These are phyloP conservation scores for Anniella stebbinsi DNA, from an alignment of 2,797 vertebrate genomes.

Conservation along the genomic window DNA sequence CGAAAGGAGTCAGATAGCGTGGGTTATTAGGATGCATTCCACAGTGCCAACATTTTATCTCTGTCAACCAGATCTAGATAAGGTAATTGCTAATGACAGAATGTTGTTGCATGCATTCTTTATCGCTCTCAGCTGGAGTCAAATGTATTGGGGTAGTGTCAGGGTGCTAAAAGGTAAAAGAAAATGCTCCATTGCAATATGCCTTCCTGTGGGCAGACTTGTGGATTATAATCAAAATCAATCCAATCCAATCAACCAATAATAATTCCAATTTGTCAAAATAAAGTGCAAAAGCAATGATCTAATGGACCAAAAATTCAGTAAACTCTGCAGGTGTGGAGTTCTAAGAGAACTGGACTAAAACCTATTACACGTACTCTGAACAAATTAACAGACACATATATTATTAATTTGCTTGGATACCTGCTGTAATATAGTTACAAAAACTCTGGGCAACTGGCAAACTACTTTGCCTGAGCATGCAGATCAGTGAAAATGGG, in stretches of 20 bases:
- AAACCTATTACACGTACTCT: background rate
- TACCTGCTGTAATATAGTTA: background rate
- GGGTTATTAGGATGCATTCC: background rate
- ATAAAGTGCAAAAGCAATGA: constrained; percentile 11
- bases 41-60: background rate
- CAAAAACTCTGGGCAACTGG: background rate
- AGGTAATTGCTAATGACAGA: background rate
- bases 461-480: background rate
- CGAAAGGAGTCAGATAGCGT: background rate
- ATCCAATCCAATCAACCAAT: background rate
- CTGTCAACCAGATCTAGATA: background rate
- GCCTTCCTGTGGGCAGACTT: background rate
- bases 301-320: background rate
- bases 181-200: background rate
- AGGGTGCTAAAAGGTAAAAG: background rate
- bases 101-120: background rate
- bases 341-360: background rate
- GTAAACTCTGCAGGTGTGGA: background rate
- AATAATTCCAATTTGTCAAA: background rate
- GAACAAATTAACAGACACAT: background rate
- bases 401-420: background rate
- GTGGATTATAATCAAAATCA: background rate
- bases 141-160: background rate
- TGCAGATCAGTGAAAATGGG: background rate
- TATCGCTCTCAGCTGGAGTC: background rate